Conservation (phyloP, 1,140 invertebrate genomes). For the Paracyclopina nana region DNA sequence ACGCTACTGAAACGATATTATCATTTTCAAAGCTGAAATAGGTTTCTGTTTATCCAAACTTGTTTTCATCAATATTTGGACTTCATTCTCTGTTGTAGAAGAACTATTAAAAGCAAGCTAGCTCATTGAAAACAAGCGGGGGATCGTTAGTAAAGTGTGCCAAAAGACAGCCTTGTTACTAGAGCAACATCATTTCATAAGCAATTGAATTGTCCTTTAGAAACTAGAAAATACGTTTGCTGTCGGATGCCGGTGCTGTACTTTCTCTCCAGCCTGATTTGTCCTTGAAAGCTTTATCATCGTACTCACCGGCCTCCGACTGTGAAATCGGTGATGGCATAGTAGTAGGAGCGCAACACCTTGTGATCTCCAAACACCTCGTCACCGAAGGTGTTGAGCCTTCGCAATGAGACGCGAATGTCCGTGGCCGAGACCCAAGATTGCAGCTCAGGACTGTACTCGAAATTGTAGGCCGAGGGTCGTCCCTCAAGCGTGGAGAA, state of each 20-base stretch:
- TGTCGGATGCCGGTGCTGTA: not conserved
- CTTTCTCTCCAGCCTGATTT: not conserved
- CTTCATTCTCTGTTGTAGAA: too few relatives aligned
- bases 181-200: not conserved
- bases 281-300: not conserved
- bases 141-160: too few relatives aligned
- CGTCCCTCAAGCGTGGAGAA: slow-evolving; percentile 88
- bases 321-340: slow-evolving; percentile 86
- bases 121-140: too few relatives aligned
- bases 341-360: slow-evolving; percentile 89
- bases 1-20: too few relatives aligned
- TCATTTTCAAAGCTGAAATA: too few relatives aligned
- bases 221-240: not conserved
- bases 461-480: slow-evolving; percentile 74
- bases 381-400: slow-evolving; percentile 93
- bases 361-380: slow-evolving; percentile 82
- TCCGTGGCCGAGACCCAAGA: slow-evolving; percentile 96
- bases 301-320: slow-evolving; percentile 69
- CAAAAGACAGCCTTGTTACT: too few relatives aligned
- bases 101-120: too few relatives aligned
- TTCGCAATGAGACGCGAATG: slow-evolving; percentile 65
- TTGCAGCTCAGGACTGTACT: slow-evolving; percentile 64
- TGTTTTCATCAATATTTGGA: too few relatives aligned
- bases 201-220: not conserved
- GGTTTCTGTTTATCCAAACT: too few relatives aligned